phyloP scores from a whole-genome alignment of 2,888 invertebrate genomes.

The Zygogramma bicolorata region DNA sequence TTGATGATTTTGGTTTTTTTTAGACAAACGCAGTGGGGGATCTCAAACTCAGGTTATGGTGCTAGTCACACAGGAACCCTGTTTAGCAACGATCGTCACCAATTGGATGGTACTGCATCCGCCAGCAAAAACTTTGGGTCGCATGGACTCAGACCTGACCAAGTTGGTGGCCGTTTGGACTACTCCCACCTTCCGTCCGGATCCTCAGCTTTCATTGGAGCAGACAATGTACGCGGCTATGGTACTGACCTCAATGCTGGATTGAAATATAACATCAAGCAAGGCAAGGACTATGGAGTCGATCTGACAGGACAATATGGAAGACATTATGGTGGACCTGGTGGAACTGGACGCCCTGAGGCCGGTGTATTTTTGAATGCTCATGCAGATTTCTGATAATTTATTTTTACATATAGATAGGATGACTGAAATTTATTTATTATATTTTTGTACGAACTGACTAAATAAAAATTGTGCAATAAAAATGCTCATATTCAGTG shows the following conservation, averaged over 20 bases:
- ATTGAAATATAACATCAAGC: slow-evolving; percentile 17
- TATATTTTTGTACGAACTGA: background rate
- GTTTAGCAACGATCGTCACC: slow-evolving; percentile 44
- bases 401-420: background rate
- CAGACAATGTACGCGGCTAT: slow-evolving; percentile 44
- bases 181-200: slow-evolving; percentile 53
- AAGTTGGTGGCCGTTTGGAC: slow-evolving; percentile 50
- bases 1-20: background rate
- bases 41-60: slow-evolving; percentile 21
- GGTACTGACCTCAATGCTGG: slow-evolving; percentile 53
- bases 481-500: too few relatives aligned
- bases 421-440: background rate
- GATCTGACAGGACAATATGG: slow-evolving; percentile 51
- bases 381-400: slow-evolving; percentile 13
- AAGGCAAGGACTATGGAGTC: slow-evolving; percentile 46
- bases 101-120: slow-evolving; percentile 50
- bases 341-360: slow-evolving; percentile 50
- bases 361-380: slow-evolving; percentile 34
- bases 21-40: slow-evolving; percentile 34
- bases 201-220: slow-evolving; percentile 48
- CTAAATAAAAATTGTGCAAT: background rate
- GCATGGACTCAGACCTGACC: slow-evolving; percentile 48
- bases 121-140: slow-evolving; percentile 49
- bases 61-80: slow-evolving; percentile 47
- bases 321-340: slow-evolving; percentile 51